Evolutionary conservation across 2,888 invertebrate genomes (phyloP), one percentile per base, ranked within the genome.

Genomic region (Lordiphosa andalusiaca): DNA sequence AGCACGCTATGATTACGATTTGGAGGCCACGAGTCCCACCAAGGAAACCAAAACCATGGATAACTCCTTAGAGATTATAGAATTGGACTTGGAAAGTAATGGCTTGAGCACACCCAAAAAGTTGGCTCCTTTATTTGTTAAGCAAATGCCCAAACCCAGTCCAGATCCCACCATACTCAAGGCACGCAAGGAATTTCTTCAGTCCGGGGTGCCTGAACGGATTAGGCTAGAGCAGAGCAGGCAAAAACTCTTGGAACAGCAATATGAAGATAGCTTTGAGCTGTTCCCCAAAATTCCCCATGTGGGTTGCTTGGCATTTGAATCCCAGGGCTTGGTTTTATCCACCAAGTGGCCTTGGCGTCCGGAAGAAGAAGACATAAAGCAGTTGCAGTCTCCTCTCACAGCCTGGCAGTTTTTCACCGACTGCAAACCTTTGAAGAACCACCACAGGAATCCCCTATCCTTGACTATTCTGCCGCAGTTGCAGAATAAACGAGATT

Each of bases 81-180:
- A 86, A 44, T 51, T 88, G 54, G 88, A 88, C 54, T 30, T 25
- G 25, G 72, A 53, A 2, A 84, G 80, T 16, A 87, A 86, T 56
- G 36, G 75, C 7, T 7, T 46, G 19, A 69, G 4, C 0, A 84
- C 84, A 9, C 84, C 90, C 12, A 76, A 87, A 39, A 94, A 93
- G 88, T 83, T 94, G 39, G 95, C 95, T 1, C 94, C 95, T n/a
- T 90, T 95, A 42, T 95, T 95, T 88, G 84, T 91, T 0, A 92
- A 90, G 59, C 84, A 63, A 25, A 37, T 88, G 38, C 87, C 91
- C 9, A 93, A 93, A 88, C 91, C 91, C 6, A 91, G 91, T 84
- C 83, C 91, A 12, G 93, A 93, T 89, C 90, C 91, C 12, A 91
- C 90, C 51, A 88, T 91, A 39, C 57, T 92, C 41, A 92, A 92